A percentile compares a stretch with the other conserved stretches of the same genome.
phyloP scores from a whole-genome alignment of 2,888 invertebrate genomes.

The Epirrita christyi region DNA sequence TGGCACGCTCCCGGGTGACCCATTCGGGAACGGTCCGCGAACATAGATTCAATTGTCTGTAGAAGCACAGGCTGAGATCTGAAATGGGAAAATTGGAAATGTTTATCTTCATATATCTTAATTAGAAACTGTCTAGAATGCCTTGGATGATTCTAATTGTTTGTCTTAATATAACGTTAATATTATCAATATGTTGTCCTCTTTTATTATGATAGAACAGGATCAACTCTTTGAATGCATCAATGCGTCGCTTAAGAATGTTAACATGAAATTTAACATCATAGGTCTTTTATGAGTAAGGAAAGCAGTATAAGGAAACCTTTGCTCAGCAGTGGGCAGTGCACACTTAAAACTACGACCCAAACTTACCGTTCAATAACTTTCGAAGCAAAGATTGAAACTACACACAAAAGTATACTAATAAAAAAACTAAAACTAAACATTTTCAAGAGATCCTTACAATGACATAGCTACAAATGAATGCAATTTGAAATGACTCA shows the following conservation, averaged over 20 bases:
- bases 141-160: too few relatives aligned
- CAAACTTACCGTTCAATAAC: constrained; percentile 70
- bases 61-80: constrained; percentile 74
- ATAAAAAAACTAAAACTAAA: constrained; percentile 63
- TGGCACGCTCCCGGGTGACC: constrained; percentile 82
- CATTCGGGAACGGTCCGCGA: constrained; percentile 62
- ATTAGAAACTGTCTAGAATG: too few relatives aligned
- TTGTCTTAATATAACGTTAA: too few relatives aligned
- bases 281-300: too few relatives aligned
- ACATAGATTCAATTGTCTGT: constrained; percentile 69
- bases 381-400: constrained; percentile 62
- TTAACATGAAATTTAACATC: too few relatives aligned
- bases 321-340: too few relatives aligned
- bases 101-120: too few relatives aligned
- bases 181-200: too few relatives aligned
- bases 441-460: constrained; percentile 59
- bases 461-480: constrained; percentile 50
- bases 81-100: constrained; percentile 32
- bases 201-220: too few relatives aligned
- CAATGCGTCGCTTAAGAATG: too few relatives aligned
- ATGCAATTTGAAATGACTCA: constrained; percentile 66
- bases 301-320: too few relatives aligned
- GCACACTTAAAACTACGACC: background rate
- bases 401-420: constrained; percentile 57
- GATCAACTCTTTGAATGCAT: too few relatives aligned